Conservation (phyloP, 2,797 vertebrate species). For the Petrocephalus sullivani region DNA sequence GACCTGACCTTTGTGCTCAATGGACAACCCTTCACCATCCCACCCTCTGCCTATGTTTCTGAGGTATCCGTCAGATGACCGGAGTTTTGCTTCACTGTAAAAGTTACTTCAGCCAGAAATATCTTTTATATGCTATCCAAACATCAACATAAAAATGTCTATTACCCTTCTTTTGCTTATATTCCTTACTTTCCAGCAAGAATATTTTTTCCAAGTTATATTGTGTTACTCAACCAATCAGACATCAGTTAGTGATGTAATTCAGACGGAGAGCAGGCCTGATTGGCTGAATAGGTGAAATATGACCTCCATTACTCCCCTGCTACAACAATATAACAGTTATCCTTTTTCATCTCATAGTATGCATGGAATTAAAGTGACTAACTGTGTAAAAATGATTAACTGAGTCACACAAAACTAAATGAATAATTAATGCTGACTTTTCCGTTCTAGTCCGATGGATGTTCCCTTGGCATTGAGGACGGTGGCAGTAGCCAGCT, state of each 20-base stretch:
- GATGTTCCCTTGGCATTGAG: slow-evolving; percentile 33
- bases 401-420: background rate
- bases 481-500: slow-evolving; percentile 6
- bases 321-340: background rate
- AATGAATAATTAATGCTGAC: background rate
- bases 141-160: background rate
- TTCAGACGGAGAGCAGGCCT: background rate
- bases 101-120: background rate
- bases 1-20: slow-evolving; percentile 40
- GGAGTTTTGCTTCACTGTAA: background rate
- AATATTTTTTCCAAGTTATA: background rate
- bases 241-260: background rate
- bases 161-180: background rate
- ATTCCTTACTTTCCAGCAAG: background rate
- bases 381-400: background rate
- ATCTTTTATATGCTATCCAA: background rate
- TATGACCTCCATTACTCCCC: background rate
- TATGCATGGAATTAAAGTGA: background rate
- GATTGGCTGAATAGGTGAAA: background rate
- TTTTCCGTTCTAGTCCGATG: slow-evolving; percentile 18
- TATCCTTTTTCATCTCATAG: background rate
- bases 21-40: slow-evolving; percentile 31
- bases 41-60: slow-evolving; percentile 34
- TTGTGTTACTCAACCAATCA: background rate
- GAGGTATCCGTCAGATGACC: slow-evolving; percentile 23